Evolutionary conservation across 2,797 vertebrate genomes (phyloP).

Genomic region (Onychomys torridus): DNA sequence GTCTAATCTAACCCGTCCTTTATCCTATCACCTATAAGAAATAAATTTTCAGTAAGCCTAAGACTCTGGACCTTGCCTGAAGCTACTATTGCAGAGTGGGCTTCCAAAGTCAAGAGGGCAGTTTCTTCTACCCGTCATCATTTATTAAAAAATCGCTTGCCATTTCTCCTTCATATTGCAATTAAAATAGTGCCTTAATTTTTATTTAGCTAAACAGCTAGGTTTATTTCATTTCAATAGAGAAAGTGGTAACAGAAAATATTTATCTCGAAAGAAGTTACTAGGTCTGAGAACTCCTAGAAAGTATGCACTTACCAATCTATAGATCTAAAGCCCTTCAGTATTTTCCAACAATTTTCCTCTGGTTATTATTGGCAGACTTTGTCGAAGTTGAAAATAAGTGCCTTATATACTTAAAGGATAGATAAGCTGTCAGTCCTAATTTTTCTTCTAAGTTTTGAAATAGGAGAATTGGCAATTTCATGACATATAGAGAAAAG

Average conservation of each 20-base stretch:
- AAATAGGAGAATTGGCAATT: neutral
- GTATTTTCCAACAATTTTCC: neutral
- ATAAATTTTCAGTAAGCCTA: neutral
- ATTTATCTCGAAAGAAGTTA: neutral
- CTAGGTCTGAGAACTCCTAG: neutral
- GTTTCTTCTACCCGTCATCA: neutral
- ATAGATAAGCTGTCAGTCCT: neutral
- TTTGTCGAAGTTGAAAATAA: constrained; percentile 36
- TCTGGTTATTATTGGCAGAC: neutral
- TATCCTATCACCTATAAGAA: neutral
- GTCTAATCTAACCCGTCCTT: neutral
- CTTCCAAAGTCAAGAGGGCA: neutral
- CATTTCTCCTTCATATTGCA: neutral
- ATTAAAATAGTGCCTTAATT: neutral
- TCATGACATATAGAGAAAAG: neutral
- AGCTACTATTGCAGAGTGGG: neutral
- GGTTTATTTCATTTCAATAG: neutral
- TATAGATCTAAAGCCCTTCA: neutral
- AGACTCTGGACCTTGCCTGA: neutral
- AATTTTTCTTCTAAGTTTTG: neutral
- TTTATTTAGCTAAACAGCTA: neutral
- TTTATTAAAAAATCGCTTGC: neutral
- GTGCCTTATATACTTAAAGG: neutral
- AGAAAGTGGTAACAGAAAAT: neutral
- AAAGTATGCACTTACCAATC: neutral